Evolutionary conservation across 2,113 vertebrate species (phyloP).

Genomic region (Calyptomena viridis): DNA sequence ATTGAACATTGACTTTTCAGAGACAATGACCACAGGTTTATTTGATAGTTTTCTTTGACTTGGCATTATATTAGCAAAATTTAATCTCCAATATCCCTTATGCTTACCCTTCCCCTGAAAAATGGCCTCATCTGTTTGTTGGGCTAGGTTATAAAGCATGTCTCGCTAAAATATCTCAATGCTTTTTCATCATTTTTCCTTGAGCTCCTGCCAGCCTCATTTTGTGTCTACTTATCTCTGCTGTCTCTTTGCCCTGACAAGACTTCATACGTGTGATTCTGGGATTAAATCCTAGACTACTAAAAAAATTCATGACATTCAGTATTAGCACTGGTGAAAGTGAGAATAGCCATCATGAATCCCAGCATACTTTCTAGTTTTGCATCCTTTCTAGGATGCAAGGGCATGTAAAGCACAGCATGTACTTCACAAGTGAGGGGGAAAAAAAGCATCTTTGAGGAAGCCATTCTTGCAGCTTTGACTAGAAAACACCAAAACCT

Average conservation of each 20-base stretch:
- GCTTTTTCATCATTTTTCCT: not conserved
- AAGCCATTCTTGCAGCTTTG: not conserved
- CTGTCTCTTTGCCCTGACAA: not conserved
- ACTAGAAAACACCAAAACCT: not conserved
- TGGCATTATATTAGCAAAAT: conserved; percentile 28
- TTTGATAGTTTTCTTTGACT: conserved; percentile 17
- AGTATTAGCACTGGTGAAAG: not conserved
- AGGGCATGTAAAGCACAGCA: not conserved
- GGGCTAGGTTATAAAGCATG: conserved; percentile 5
- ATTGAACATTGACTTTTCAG: conserved; percentile 10
- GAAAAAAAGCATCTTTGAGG: not conserved
- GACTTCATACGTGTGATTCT: not conserved
- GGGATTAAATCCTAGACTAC: not conserved
- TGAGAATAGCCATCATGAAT: not conserved
- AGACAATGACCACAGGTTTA: conserved; percentile 14
- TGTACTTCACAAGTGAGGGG: not conserved
- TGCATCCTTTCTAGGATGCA: not conserved
- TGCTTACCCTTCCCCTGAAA: not conserved
- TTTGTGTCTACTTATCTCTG: not conserved
- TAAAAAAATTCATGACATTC: not conserved
- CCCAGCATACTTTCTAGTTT: not conserved
- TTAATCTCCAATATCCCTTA: not conserved
- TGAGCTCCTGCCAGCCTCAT: not conserved
- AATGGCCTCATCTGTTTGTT: not conserved
- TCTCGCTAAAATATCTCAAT: not conserved